A percentile compares a stretch with the other conserved stretches of the same genome.
phyloP scores from a whole-genome alignment of 1,140 invertebrate genomes.

The Saccostrea glomerata region DNA sequence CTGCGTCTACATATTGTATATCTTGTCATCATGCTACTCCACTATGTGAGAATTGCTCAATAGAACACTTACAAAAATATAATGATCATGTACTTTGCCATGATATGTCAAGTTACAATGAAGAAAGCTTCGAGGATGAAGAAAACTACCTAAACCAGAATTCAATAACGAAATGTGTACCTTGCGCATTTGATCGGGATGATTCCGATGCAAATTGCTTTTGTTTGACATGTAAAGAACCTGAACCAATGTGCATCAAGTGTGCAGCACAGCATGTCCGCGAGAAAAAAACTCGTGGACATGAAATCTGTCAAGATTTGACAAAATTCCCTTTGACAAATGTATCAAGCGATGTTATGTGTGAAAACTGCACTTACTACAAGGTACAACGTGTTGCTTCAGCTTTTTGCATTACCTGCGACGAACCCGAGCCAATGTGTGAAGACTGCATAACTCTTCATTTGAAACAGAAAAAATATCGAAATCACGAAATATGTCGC shows the following conservation, averaged over 20 bases:
- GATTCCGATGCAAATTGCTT: background rate
- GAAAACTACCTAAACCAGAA: background rate
- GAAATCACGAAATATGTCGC: background rate
- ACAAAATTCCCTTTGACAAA: background rate
- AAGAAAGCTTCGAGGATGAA: background rate
- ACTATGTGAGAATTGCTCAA: background rate
- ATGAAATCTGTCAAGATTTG: constrained; percentile 7
- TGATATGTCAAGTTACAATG: background rate
- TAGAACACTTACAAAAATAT: background rate
- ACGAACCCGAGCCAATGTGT: background rate
- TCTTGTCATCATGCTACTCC: background rate
- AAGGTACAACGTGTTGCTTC: background rate
- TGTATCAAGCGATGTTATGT: background rate
- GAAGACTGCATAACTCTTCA: background rate
- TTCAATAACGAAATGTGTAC: background rate
- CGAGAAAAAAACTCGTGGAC: background rate
- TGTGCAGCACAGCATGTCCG: background rate
- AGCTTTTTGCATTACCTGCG: background rate
- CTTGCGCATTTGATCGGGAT: background rate
- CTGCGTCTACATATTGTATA: background rate
- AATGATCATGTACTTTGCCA: background rate
- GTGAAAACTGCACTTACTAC: background rate
- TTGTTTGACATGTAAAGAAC: background rate
- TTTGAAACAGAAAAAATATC: background rate
- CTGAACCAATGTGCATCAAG: background rate